These are phyloP conservation scores for Pseudopodoces humilis DNA, from an alignment of 2,113 vertebrate genomes.

Conservation along the genomic window DNA sequence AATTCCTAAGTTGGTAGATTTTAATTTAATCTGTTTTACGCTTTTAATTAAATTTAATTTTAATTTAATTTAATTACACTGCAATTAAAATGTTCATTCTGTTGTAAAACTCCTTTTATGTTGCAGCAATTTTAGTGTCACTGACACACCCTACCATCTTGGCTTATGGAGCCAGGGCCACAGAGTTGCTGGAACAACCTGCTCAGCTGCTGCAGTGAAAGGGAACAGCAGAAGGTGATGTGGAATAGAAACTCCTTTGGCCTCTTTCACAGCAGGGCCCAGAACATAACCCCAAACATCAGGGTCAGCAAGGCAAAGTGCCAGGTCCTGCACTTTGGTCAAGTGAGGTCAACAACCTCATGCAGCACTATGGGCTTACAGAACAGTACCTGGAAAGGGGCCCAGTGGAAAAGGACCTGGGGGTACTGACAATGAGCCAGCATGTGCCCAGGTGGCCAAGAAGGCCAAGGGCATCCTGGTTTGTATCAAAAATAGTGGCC, in stretches of 20 bases:
- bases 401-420: not conserved
- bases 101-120: not conserved
- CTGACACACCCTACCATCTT: not conserved
- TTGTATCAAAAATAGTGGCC: not conserved
- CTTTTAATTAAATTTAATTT: no score
- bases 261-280: not conserved
- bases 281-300: not conserved
- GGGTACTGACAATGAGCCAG: not conserved
- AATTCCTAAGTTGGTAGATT: not conserved
- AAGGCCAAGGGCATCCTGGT: not conserved
- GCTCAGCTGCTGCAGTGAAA: not conserved
- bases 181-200: not conserved
- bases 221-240: not conserved
- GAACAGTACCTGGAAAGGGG: not conserved
- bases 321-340: not conserved
- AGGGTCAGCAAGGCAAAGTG: not conserved
- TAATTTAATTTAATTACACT: no score
- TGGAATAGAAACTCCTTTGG: not conserved
- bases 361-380: not conserved
- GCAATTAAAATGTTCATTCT: not conserved
- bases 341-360: not conserved
- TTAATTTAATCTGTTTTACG: not conserved
- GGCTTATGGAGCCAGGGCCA: rapidly evolving
- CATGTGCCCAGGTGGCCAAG: rapidly evolving
- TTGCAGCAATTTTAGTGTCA: not conserved